phyloP scores from a whole-genome alignment of 2,888 invertebrate genomes.

The Tiliacea aurago region DNA sequence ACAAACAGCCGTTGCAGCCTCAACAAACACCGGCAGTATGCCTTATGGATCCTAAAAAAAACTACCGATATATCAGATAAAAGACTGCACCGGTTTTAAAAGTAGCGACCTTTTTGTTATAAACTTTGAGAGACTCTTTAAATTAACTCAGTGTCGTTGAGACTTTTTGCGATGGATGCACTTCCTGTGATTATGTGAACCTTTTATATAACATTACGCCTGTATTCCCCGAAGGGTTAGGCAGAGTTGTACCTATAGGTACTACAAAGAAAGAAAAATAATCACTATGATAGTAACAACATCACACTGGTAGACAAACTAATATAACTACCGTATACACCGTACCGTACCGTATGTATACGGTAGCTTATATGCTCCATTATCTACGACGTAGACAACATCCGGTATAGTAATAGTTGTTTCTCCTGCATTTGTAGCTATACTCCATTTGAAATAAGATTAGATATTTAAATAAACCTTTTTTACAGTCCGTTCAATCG shows the following conservation, averaged over 20 bases:
- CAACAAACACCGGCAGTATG: slow-evolving; percentile 10
- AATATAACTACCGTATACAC: too few species aligned
- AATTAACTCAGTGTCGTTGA: background rate
- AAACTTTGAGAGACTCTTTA: slow-evolving; percentile 1
- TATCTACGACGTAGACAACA: slow-evolving; percentile 92
- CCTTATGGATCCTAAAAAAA: slow-evolving; percentile 43
- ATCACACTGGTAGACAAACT: too few species aligned
- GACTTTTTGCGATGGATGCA: background rate
- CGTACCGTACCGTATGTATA: too few species aligned
- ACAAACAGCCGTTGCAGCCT: too few species aligned
- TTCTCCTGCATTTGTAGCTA: slow-evolving; percentile 93
- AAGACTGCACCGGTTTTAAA: background rate
- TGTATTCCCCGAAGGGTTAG: too few species aligned
- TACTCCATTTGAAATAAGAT: too few species aligned
- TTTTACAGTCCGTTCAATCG: too few species aligned
- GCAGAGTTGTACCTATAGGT: too few species aligned
- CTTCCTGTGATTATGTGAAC: background rate
- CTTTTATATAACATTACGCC: too few species aligned
- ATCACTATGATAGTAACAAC: too few species aligned
- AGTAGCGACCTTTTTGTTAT: slow-evolving; percentile 17
- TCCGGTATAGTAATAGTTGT: slow-evolving; percentile 94
- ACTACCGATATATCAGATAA: slow-evolving; percentile 40
- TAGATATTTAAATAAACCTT: too few species aligned
- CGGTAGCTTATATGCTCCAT: slow-evolving; percentile 91
- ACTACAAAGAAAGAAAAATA: too few species aligned